Percentiles rank a stretch among this genome's conserved stretches.
Evolutionary conservation across 23 tunicate genomes (phyloP).

Genomic region (Ciona savignyi): DNA sequence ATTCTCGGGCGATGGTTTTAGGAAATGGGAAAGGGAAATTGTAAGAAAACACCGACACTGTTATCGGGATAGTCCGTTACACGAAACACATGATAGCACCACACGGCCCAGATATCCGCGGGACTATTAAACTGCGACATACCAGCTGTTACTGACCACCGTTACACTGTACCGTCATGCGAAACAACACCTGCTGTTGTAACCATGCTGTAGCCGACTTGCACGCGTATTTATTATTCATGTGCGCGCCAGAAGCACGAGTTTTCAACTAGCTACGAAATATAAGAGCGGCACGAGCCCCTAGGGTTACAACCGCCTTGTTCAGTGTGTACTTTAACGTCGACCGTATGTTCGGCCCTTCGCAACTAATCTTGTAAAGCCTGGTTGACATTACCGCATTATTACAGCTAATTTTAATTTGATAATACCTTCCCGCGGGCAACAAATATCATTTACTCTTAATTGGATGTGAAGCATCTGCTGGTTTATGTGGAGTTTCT

Average conservation of each 20-base stretch:
- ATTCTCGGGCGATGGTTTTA: neutral
- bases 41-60: neutral
- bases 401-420: too few relatives aligned
- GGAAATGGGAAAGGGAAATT: neutral
- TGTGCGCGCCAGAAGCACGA: neutral
- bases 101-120: neutral
- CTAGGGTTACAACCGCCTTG: neutral
- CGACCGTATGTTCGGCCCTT: neutral
- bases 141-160: neutral
- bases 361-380: neutral
- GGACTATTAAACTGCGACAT: neutral
- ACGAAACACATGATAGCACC: neutral
- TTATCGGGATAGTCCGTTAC: neutral
- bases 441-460: too few relatives aligned
- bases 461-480: too few relatives aligned
- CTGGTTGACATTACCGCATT: too few relatives aligned
- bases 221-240: neutral
- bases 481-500: too few relatives aligned
- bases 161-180: neutral
- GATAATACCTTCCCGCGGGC: too few relatives aligned
- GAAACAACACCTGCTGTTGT: neutral
- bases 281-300: neutral
- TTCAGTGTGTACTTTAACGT: neutral
- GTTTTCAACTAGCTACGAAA: neutral
- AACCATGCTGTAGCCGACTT: neutral